Percentiles rank a stretch among this genome's conserved stretches.
Conservation (phyloP, 2,113 vertebrate genomes). For the Saguinus midas region DNA sequence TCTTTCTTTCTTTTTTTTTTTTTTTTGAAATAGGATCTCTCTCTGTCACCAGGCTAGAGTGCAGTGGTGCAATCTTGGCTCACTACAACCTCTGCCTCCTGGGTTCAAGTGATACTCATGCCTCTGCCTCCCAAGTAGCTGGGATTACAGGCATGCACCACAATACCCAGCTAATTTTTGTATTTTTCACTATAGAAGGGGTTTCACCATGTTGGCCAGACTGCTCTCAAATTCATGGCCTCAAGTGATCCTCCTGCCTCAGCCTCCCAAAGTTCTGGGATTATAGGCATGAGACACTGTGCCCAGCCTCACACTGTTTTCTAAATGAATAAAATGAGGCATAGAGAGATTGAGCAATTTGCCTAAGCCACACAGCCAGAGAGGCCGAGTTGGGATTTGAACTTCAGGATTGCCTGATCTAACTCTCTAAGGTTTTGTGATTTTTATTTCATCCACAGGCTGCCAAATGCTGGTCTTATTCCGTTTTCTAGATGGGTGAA, state of each 20-base stretch:
- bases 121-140: background rate
- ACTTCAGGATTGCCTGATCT: background rate
- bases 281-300: background rate
- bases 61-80: too few relatives aligned
- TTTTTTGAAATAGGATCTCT: too few relatives aligned
- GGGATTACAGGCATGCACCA: background rate
- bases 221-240: background rate
- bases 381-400: background rate
- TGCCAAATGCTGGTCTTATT: too few relatives aligned
- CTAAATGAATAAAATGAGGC: background rate
- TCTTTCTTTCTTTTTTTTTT: too few relatives aligned
- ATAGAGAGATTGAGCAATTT: background rate
- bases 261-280: background rate
- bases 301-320: background rate
- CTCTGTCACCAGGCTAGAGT: too few relatives aligned
- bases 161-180: background rate
- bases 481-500: background rate
- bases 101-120: too few relatives aligned
- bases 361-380: background rate
- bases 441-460: background rate
- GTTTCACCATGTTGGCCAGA: too few relatives aligned
- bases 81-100: too few relatives aligned
- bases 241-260: background rate
- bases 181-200: too few relatives aligned
- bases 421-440: background rate